Conservation (phyloP, 2,888 invertebrate species). For the Allophyes oxyacanthae region DNA sequence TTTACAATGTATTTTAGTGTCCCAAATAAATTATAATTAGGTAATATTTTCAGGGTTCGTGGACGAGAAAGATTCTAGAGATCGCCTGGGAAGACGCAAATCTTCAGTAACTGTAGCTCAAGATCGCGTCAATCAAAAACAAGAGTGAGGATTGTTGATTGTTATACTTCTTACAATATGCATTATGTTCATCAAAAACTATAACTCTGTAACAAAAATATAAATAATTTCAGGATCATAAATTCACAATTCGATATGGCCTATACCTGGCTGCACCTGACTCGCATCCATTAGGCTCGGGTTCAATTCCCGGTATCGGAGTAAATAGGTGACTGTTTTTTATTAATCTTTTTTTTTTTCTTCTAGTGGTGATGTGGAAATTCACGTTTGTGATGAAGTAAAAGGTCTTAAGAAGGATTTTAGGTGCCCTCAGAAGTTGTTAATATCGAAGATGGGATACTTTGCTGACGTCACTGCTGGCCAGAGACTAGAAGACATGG, state of each 20-base stretch:
- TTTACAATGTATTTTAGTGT: no score
- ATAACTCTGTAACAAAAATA: slow-evolving; percentile 7
- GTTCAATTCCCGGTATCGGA: slow-evolving; percentile 91
- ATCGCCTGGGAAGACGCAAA: slow-evolving; percentile 84
- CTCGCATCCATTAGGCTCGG: slow-evolving; percentile 92
- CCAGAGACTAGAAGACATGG: slow-evolving; percentile 96
- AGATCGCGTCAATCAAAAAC: slow-evolving; percentile 79
- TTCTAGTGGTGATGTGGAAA: slow-evolving; percentile 94
- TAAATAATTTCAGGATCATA: slow-evolving; percentile 34
- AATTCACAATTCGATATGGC: slow-evolving; percentile 82
- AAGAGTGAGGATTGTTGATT: slow-evolving; percentile 78
- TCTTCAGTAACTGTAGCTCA: slow-evolving; percentile 80
- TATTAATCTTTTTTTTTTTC: slow-evolving; percentile 16
- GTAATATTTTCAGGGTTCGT: slow-evolving; percentile 74
- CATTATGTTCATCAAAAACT: no score
- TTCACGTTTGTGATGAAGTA: slow-evolving; percentile 98
- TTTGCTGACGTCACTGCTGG: slow-evolving; percentile 96
- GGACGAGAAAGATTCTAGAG: slow-evolving; percentile 82
- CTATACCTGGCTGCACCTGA: slow-evolving; percentile 93
- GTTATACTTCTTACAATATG: not conserved
- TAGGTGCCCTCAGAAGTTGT: slow-evolving; percentile 94
- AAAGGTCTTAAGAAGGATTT: slow-evolving; percentile 97
- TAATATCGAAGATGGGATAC: slow-evolving; percentile 98
- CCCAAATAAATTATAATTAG: not conserved
- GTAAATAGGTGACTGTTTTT: slow-evolving; percentile 58